These are phyloP conservation scores for Drosophila multiciliata DNA, from an alignment of 2,888 invertebrate genomes.

Conservation along the genomic window DNA sequence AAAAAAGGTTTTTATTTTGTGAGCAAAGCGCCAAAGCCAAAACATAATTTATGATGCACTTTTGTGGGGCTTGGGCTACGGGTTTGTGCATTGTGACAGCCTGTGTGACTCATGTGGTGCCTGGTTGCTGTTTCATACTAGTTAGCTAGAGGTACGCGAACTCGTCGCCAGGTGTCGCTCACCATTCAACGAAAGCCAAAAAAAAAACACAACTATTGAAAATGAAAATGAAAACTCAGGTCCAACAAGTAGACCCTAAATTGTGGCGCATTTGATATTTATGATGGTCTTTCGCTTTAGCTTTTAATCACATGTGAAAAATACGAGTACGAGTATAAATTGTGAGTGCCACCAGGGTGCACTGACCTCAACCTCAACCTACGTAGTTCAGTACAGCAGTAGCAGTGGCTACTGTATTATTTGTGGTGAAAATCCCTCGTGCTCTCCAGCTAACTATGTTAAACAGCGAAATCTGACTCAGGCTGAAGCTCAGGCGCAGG, in stretches of 20 bases:
- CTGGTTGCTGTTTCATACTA: slow-evolving; percentile 20
- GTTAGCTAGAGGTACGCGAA: slow-evolving; percentile 7
- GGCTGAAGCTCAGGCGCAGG: slow-evolving; percentile 43
- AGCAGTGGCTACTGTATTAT: slow-evolving; percentile 66
- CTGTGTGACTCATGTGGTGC: slow-evolving; percentile 65
- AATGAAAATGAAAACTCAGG: slow-evolving; percentile 13
- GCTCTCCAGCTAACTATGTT: slow-evolving; percentile 69
- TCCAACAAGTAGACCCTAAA: slow-evolving; percentile 62
- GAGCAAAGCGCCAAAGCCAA: slow-evolving; percentile 59
- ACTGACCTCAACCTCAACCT: slow-evolving; percentile 76
- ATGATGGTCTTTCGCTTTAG: slow-evolving; percentile 71
- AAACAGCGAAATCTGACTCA: slow-evolving; percentile 74
- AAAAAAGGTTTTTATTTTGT: slow-evolving; percentile 23
- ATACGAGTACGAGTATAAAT: slow-evolving; percentile 35
- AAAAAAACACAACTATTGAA: background rate
- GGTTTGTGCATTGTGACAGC: slow-evolving; percentile 43
- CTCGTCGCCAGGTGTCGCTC: slow-evolving; percentile 69
- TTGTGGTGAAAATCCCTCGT: slow-evolving; percentile 66
- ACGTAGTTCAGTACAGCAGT: slow-evolving; percentile 55
- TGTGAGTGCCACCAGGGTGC: slow-evolving; percentile 47
- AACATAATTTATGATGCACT: slow-evolving; percentile 80
- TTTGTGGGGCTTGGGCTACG: slow-evolving; percentile 60
- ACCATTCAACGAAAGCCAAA: slow-evolving; percentile 49
- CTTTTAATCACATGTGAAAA: slow-evolving; percentile 72
- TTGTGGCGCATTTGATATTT: slow-evolving; percentile 75